Conservation (phyloP, 2,797 vertebrate genomes). For the Xenentodon cancila region DNA sequence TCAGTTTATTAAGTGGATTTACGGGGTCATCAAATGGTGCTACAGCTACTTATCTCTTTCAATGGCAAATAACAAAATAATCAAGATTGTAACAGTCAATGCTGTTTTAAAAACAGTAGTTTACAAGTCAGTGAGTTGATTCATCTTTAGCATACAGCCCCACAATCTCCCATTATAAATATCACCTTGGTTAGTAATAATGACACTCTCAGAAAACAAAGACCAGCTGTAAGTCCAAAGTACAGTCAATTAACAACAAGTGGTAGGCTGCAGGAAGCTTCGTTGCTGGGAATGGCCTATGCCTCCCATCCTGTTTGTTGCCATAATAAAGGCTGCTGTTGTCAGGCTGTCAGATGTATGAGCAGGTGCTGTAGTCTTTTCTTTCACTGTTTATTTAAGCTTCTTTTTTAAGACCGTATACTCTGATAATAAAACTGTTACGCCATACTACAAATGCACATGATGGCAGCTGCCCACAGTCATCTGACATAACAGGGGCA, state of each 20-base stretch:
- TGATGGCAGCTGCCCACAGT: background rate
- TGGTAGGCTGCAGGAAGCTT: background rate
- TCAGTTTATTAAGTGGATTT: too few species aligned
- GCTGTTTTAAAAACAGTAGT: background rate
- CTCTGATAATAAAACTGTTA: conserved; percentile 47
- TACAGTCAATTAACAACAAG: background rate
- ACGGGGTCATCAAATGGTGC: too few species aligned
- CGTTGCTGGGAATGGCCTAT: background rate
- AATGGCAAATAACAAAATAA: too few species aligned
- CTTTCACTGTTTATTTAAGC: conserved; percentile 22
- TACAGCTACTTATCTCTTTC: too few species aligned
- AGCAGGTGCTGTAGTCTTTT: conserved; percentile 50
- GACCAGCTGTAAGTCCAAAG: too few species aligned
- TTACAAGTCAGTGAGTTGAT: background rate
- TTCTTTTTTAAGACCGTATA: conserved; percentile 31
- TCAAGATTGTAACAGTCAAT: too few species aligned
- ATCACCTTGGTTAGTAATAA: background rate
- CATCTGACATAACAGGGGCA: background rate
- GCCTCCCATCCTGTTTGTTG: conserved; percentile 24
- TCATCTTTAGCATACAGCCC: background rate
- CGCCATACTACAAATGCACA: conserved; percentile 8
- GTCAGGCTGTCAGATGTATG: conserved; percentile 30
- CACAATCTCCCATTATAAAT: background rate
- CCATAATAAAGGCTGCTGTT: conserved; percentile 40
- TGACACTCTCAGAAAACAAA: background rate